Evolutionary conservation across 2,797 vertebrate genomes (phyloP).

Genomic region (Pygocentrus nattereri): DNA sequence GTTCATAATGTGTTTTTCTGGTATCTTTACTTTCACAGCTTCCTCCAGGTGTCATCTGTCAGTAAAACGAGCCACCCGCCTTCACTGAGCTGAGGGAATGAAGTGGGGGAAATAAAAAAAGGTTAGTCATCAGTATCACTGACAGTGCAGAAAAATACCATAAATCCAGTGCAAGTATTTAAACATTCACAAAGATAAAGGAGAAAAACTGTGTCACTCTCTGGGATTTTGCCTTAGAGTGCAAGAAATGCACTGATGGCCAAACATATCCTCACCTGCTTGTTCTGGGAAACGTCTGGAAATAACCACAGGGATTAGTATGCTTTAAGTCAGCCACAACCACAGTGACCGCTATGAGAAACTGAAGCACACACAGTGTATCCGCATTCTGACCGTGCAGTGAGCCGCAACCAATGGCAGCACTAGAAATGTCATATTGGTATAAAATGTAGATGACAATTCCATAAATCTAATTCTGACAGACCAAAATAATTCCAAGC

Average conservation of each 20-base stretch:
- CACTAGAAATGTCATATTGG: too few relatives aligned
- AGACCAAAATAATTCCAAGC: too few relatives aligned
- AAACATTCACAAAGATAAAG: background rate
- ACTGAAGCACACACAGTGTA: background rate
- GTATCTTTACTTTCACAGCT: background rate
- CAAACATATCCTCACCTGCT: slow-evolving; percentile 14
- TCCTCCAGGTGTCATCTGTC: slow-evolving; percentile 21
- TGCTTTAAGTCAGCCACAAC: background rate
- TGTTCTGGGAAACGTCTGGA: slow-evolving; percentile 22
- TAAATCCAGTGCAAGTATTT: background rate
- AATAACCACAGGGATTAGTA: slow-evolving; percentile 29
- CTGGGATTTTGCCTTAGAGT: background rate
- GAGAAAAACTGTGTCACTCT: background rate
- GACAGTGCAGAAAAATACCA: background rate
- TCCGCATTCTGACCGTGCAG: too few relatives aligned
- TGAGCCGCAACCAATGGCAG: too few relatives aligned
- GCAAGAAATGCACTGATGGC: background rate
- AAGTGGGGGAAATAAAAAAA: background rate
- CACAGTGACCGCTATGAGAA: background rate
- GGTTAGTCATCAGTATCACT: background rate
- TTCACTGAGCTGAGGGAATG: background rate
- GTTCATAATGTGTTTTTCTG: background rate
- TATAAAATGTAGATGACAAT: too few relatives aligned
- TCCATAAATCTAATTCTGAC: too few relatives aligned
- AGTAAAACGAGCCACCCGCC: background rate